Evolutionary conservation across 2,888 invertebrate genomes (phyloP).

Genomic region (Brenthis hecate): DNA sequence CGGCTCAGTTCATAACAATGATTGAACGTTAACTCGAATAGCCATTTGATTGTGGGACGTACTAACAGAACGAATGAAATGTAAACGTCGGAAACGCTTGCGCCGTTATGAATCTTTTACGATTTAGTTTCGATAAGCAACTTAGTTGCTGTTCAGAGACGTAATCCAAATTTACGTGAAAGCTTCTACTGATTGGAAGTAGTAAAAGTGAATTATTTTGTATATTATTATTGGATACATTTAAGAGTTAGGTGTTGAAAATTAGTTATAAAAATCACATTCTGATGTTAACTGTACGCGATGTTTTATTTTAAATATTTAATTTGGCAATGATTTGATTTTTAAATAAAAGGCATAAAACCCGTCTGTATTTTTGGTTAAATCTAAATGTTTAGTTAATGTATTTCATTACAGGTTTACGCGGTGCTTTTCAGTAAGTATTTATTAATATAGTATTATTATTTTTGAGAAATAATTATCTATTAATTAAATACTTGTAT

Average conservation of each 20-base stretch:
- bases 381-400: too few species aligned
- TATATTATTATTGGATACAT: background rate
- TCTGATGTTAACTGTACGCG: too few species aligned
- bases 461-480: too few species aligned
- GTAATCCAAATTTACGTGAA: constrained; percentile 10
- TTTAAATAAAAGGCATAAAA: too few species aligned
- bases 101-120: constrained; percentile 24
- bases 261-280: too few species aligned
- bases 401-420: too few species aligned
- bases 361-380: too few species aligned
- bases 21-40: constrained; percentile 37
- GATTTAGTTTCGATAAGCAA: constrained; percentile 25
- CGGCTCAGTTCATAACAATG: constrained; percentile 34
- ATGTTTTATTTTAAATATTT: too few species aligned
- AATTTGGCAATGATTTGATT: background rate
- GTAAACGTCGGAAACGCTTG: constrained; percentile 31
- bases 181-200: constrained; percentile 1
- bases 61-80: constrained; percentile 39
- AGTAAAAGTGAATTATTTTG: background rate
- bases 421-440: too few species aligned
- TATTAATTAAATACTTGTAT: too few species aligned
- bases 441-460: too few species aligned
- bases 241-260: background rate
- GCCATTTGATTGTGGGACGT: constrained; percentile 39
- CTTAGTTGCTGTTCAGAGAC: constrained; percentile 18